Conservation (phyloP, 2,113 vertebrate genomes). For the Catharus minimus region DNA sequence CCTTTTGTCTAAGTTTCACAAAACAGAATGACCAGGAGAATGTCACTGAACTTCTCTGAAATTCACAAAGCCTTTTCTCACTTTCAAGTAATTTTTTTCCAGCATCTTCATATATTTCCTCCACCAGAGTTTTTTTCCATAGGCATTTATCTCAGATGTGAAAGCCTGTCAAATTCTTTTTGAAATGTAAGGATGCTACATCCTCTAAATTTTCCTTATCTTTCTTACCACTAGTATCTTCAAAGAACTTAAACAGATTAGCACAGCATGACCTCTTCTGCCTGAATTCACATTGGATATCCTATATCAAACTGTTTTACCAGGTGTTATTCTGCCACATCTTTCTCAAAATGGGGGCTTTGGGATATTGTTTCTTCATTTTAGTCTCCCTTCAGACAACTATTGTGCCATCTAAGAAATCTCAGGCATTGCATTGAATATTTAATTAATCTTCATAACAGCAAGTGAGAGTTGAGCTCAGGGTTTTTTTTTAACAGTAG, state of each 20-base stretch:
- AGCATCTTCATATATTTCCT: constrained; percentile 11
- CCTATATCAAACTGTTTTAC: constrained; percentile 58
- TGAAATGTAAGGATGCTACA: constrained; percentile 44
- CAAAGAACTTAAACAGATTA: constrained; percentile 60
- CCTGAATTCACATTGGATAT: constrained; percentile 25
- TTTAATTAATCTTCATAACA: not conserved
- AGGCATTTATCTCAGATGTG: constrained; percentile 25
- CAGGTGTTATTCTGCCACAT: constrained; percentile 16
- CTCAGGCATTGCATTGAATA: not conserved
- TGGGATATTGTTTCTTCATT: not conserved
- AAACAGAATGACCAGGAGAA: not conserved
- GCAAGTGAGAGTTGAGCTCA: not conserved
- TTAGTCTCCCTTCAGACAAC: not conserved
- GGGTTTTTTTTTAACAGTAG: not conserved
- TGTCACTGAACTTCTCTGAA: not conserved
- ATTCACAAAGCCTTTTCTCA: not conserved
- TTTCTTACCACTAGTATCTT: constrained; percentile 42
- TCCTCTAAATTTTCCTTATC: constrained; percentile 49
- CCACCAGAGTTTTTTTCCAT: not conserved
- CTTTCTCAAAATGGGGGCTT: not conserved
- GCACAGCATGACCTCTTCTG: constrained; percentile 59
- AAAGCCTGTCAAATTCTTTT: constrained; percentile 48
- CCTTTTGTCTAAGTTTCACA: not conserved
- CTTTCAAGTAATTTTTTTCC: not conserved
- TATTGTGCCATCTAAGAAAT: not conserved